Base-by-base conservation (phyloP, 2,797 vertebrate genomes). In the Rhyacichthys aspro region DNA sequence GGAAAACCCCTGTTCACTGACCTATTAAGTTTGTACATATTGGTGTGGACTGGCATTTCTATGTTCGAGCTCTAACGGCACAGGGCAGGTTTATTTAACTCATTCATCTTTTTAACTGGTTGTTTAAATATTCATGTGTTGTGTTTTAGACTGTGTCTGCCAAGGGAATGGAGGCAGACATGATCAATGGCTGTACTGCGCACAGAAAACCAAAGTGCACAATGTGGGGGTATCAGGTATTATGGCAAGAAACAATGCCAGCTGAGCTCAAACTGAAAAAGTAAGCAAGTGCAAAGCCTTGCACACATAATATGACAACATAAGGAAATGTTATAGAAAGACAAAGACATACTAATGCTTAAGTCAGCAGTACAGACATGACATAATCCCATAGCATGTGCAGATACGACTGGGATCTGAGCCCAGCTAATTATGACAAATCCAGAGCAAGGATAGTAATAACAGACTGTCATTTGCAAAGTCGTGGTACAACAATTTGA, bases 51-150 rank as follows among this genome's bases (percentile, higher is more conserved):
- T 59, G 36, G 78, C 41, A 61, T 82, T 78, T 71, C 58, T 66
- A 70, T 62, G 63, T 36, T 66, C 61, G 57, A 34, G 70, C 67
- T 76, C 49, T 55, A 72, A 70, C 28, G 9, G 63, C 7, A 9
- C 38, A 71, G 69, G 59, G 66, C 55, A 67, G 68, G 61, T 85
- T 82, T 86, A 89, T 92, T 87, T 79, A 85, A 85, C 67, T 84
- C 84, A 85, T 91, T 90, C 52, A 60, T 90, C 88, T 85, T 89
- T 86, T 89, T 87, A 88, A 92, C 81, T 74, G 78, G 60, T 69
- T 81, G 7, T 86, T 92, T 89, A 89, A 91, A 90, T 88, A 90
- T 92, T 90, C 76, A 90, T 84, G 80, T 39, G 12, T 53, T 82
- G 83, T 76, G 81, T 83, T 82, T 86, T 72, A 59, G 58, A 76